phyloP scores from a whole-genome alignment of 2,888 invertebrate genomes.

The Thumatha senex region DNA sequence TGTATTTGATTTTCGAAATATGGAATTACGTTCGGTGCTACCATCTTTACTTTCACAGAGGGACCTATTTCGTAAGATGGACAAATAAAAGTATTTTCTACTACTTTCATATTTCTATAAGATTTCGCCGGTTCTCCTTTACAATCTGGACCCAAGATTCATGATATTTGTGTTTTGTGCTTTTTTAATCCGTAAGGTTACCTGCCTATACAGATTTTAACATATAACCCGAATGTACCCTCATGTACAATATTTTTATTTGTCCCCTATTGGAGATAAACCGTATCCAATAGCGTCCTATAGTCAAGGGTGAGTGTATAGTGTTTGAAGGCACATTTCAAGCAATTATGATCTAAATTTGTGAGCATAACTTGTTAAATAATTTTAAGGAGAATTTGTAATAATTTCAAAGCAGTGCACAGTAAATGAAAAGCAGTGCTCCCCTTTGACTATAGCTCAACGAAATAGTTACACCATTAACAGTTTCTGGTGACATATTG shows the following conservation, averaged over 20 bases:
- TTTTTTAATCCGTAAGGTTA: no score
- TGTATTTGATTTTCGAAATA: slow-evolving; percentile 25
- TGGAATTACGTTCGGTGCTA: slow-evolving; percentile 43
- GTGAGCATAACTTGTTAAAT: no score
- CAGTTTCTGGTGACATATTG: slow-evolving; percentile 20
- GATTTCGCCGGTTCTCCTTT: no score
- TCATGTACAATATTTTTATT: no score
- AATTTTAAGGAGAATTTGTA: not conserved
- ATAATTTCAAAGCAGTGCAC: no score
- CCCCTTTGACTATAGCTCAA: not conserved
- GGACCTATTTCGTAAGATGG: slow-evolving; percentile 18
- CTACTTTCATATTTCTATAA: no score
- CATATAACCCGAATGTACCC: no score
- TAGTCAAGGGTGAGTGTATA: not conserved
- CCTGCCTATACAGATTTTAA: no score
- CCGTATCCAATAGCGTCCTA: slow-evolving; percentile 1
- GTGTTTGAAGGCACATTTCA: not conserved
- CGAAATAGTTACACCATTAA: slow-evolving; percentile 15
- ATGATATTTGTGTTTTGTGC: no score
- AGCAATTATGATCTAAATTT: not conserved
- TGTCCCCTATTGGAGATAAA: slow-evolving; percentile 3
- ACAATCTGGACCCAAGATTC: no score
- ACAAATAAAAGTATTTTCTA: slow-evolving; percentile 6
- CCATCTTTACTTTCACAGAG: slow-evolving; percentile 20
- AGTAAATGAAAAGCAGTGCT: not conserved